Evolutionary conservation across 2,888 invertebrate genomes (phyloP).

Genomic region (Drosophila suboccidentalis): DNA sequence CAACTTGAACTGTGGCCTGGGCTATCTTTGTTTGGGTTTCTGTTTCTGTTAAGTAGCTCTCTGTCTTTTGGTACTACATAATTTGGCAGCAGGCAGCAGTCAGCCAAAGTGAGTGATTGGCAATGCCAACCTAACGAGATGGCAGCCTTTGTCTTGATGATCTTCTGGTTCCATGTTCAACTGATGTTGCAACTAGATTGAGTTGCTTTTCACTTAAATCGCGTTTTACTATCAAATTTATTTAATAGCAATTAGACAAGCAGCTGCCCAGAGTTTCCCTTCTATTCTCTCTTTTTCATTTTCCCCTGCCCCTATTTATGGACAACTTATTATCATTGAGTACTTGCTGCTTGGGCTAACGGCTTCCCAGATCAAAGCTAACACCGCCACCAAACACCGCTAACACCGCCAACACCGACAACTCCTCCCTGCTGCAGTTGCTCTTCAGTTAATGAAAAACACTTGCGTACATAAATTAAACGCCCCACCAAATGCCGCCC

Average conservation of each 20-base stretch:
- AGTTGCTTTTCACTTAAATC: conserved; percentile 24
- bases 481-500: conserved; percentile 56
- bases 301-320: conserved; percentile 1
- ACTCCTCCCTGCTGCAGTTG: conserved; percentile 13
- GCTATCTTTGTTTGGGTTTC: conserved; percentile 21
- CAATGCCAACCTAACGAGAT: conserved; percentile 51
- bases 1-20: conserved; percentile 60
- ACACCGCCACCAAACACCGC: conserved; percentile 24
- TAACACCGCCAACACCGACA: no score
- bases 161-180: conserved; percentile 22
- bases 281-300: background rate
- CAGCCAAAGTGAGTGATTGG: conserved; percentile 57
- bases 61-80: conserved; percentile 54
- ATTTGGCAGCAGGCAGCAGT: conserved; percentile 66
- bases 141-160: conserved; percentile 23
- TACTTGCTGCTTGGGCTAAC: conserved; percentile 33
- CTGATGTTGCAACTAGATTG: conserved; percentile 38
- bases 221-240: conserved; percentile 22
- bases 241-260: conserved; percentile 27
- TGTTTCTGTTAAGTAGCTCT: conserved; percentile 38
- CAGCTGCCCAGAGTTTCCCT: conserved; percentile 4
- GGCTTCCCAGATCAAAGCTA: conserved; percentile 51
- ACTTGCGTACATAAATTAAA: conserved; percentile 71
- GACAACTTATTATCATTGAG: conserved; percentile 41
- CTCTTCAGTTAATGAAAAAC: conserved; percentile 58